Conservation (phyloP, 2,888 invertebrate genomes). For the Nephrotoma flavescens region DNA sequence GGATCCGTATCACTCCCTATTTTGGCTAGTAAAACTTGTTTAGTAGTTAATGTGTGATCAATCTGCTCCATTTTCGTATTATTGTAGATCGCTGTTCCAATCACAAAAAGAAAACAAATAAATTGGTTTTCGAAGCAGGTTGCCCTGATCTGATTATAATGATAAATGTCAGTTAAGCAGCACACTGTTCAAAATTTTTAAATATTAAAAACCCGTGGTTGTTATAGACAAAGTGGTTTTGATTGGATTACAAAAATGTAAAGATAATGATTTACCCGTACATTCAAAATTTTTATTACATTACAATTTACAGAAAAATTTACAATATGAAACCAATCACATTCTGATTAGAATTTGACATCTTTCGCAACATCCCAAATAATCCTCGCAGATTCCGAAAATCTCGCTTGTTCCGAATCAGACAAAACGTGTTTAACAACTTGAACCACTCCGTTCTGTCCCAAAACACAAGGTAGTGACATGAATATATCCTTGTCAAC, state of each 20-base stretch:
- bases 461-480: constrained; percentile 58
- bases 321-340: too few species aligned
- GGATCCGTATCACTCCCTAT: constrained; percentile 15
- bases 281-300: too few species aligned
- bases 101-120: not conserved
- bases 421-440: constrained; percentile 49
- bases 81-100: not conserved
- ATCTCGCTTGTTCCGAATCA: constrained; percentile 21
- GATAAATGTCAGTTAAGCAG: not conserved
- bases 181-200: too few species aligned
- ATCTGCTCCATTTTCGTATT: too few species aligned
- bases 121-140: not conserved
- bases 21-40: not conserved
- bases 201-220: not conserved
- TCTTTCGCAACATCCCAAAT: not conserved
- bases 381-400: not conserved
- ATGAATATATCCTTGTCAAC: constrained; percentile 61
- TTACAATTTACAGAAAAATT: too few species aligned
- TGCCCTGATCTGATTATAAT: not conserved
- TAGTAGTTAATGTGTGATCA: not conserved
- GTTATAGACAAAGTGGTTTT: not conserved
- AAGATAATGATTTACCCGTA: too few species aligned
- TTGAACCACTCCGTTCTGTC: constrained; percentile 43
- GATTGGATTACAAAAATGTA: too few species aligned
- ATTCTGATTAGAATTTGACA: not conserved